A percentile compares a stretch with the other conserved stretches of the same genome.
phyloP scores from a whole-genome alignment of 2,888 invertebrate genomes.

The Agrochola lota region DNA sequence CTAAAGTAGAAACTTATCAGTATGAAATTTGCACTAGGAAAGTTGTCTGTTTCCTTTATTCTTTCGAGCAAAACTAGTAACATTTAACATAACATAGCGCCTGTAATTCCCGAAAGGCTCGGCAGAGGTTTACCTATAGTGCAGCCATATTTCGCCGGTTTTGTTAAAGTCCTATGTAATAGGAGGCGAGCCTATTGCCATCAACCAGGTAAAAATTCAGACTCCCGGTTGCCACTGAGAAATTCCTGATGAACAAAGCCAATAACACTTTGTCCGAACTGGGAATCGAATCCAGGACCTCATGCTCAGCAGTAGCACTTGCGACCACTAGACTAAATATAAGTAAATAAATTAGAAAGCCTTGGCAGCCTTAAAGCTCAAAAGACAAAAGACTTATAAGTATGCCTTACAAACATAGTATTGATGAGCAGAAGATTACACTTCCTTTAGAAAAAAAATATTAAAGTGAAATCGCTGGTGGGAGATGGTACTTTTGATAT shows the following conservation, averaged over 20 bases:
- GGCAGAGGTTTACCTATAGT: not conserved
- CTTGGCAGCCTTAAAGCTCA: not conserved
- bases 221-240: not conserved
- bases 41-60: not conserved
- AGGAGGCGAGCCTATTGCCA: not conserved
- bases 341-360: not conserved
- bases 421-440: too few species aligned
- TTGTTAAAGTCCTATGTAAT: not conserved
- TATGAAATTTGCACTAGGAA: not conserved
- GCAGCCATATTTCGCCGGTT: not conserved
- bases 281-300: not conserved
- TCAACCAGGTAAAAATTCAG: not conserved
- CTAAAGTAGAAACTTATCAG: not conserved
- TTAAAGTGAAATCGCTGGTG: too few species aligned
- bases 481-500: too few species aligned
- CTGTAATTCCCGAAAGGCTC: not conserved
- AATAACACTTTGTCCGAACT: not conserved
- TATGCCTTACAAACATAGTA: not conserved
- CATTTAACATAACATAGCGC: not conserved
- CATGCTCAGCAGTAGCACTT: not conserved
- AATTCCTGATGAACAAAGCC: not conserved
- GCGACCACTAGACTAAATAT: not conserved
- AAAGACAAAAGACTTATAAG: not conserved
- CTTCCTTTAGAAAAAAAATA: too few species aligned
- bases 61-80: not conserved